phyloP scores from a whole-genome alignment of 2,888 invertebrate species.

The Drosophila fungiperda region DNA sequence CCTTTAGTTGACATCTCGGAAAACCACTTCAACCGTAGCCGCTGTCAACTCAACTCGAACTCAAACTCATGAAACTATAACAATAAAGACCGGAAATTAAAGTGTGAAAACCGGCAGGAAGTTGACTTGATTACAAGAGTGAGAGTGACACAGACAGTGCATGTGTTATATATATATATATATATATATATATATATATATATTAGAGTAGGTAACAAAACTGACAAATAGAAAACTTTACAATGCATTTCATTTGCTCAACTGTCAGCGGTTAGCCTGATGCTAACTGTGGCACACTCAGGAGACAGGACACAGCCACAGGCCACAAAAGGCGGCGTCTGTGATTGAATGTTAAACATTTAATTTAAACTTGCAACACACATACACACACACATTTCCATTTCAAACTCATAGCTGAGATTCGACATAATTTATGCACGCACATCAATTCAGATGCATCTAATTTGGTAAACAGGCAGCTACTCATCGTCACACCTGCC shows the following conservation, averaged over 20 bases:
- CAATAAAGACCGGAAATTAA: conserved; percentile 80
- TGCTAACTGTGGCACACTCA: conserved; percentile 9
- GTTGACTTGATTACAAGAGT: conserved; percentile 74
- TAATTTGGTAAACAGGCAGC: conserved; percentile 76
- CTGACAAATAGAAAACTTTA: conserved; percentile 73
- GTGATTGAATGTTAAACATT: conserved; percentile 78
- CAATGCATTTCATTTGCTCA: conserved; percentile 71
- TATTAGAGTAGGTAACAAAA: conserved; percentile 30
- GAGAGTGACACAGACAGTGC: conserved; percentile 32
- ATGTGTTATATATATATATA: conserved; percentile 7
- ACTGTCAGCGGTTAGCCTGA: conserved; percentile 55
- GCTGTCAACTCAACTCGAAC: conserved; percentile 41
- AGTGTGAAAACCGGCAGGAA: conserved; percentile 81
- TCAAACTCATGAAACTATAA: conserved; percentile 69
- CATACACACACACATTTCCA: conserved; percentile 12
- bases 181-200: conserved; percentile 8
- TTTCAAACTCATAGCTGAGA: conserved; percentile 29
- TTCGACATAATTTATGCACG: conserved; percentile 74
- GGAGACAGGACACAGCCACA: conserved; percentile 53
- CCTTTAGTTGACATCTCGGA: conserved; percentile 63
- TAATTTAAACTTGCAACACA: conserved; percentile 73
- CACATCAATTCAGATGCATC: conserved; percentile 80
- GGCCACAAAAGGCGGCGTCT: conserved; percentile 53
- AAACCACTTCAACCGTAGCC: conserved; percentile 61
- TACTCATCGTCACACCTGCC: conserved; percentile 71